Evolutionary conservation across 2,797 vertebrate species (phyloP).

Genomic region (Pelobates cultripes): DNA sequence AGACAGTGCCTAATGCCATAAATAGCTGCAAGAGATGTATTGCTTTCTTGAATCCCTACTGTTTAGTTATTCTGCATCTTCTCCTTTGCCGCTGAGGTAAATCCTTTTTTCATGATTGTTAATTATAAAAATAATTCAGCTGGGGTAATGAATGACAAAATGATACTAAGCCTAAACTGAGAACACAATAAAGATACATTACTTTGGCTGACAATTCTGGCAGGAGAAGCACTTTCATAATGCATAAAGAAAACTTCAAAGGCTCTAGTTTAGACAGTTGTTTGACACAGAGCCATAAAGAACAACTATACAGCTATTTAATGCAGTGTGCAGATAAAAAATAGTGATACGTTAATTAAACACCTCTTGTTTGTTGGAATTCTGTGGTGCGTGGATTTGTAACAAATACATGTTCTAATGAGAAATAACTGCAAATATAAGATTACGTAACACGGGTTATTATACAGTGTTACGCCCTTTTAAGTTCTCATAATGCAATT

Average conservation of each 20-base stretch:
- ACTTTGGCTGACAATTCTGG: constrained; percentile 52
- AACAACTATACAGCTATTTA: constrained; percentile 48
- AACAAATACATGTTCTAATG: no score
- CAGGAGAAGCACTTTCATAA: constrained; percentile 45
- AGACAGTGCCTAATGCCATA: no score
- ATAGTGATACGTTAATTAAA: neutral
- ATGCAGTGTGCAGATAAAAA: constrained; percentile 20
- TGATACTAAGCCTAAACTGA: neutral
- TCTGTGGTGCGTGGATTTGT: no score
- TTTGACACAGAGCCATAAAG: constrained; percentile 45
- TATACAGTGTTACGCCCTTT: no score
- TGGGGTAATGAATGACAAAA: neutral
- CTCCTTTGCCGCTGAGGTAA: neutral
- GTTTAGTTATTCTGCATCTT: no score
- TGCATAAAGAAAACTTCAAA: constrained; percentile 44
- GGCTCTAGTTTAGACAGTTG: constrained; percentile 38
- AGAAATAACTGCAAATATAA: no score
- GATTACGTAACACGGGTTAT: no score
- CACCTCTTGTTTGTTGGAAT: neutral
- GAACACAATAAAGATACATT: constrained; percentile 27
- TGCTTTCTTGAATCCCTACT: no score
- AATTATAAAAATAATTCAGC: neutral
- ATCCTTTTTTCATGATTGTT: neutral
- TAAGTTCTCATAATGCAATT: no score
- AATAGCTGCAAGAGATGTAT: no score